A percentile compares a stretch with the other conserved stretches of the same genome.
Conservation (phyloP, 2,113 vertebrate genomes). For the Nothobranchius kuhntae region DNA sequence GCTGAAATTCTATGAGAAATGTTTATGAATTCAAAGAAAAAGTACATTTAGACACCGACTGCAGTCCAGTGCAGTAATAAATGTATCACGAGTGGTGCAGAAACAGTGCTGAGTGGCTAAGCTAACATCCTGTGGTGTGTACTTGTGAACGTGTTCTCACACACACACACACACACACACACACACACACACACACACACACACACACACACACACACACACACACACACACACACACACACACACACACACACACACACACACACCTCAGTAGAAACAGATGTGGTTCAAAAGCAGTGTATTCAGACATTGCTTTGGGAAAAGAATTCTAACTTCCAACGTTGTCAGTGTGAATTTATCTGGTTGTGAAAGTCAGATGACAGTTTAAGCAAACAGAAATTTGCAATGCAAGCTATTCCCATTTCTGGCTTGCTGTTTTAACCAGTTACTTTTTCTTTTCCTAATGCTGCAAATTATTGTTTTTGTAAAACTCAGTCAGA, state of each 20-base stretch:
- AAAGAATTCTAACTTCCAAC: conserved; percentile 31
- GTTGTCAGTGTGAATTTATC: conserved; percentile 1
- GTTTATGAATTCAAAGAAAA: background rate
- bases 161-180: background rate
- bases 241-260: too few relatives aligned
- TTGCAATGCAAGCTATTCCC: background rate
- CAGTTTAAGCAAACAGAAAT: background rate
- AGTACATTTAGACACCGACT: background rate
- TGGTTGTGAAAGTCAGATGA: fast-evolving
- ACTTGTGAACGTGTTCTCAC: conserved; percentile 1
- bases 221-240: background rate
- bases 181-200: background rate
- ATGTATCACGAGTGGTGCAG: conserved; percentile 37
- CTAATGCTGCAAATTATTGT: background rate
- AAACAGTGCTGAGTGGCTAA: conserved; percentile 71
- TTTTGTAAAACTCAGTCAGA: background rate
- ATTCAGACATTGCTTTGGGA: conserved; percentile 17
- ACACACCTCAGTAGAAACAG: conserved; percentile 4
- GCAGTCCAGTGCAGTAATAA: conserved; percentile 10
- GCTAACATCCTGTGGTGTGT: conserved; percentile 71
- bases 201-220: too few relatives aligned
- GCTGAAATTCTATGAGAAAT: background rate
- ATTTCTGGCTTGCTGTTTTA: background rate
- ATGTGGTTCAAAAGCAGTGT: conserved; percentile 31
- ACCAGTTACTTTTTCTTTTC: background rate